Evolutionary conservation across 2,888 invertebrate species (phyloP).

Genomic region (Auanema sp.): DNA sequence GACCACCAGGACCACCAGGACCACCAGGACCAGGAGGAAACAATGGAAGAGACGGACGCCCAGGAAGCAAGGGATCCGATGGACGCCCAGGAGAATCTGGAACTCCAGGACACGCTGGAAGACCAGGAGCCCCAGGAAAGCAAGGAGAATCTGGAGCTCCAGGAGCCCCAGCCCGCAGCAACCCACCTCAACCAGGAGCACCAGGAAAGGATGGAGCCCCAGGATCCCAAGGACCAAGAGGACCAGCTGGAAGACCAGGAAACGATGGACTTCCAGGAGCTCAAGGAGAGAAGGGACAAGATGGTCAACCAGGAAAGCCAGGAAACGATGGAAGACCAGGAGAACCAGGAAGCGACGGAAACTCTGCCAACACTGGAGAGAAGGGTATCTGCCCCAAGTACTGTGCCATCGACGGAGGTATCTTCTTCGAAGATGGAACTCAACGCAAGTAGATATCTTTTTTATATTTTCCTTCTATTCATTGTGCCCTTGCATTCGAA

Average conservation of each 20-base stretch:
- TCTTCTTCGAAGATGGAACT: too few species aligned
- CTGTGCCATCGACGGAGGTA: too few species aligned
- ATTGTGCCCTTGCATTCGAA: too few species aligned
- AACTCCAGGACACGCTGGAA: constrained; percentile 46
- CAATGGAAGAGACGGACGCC: constrained; percentile 25
- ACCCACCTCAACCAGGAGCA: constrained; percentile 29
- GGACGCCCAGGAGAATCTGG: constrained; percentile 3
- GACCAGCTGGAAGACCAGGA: constrained; percentile 37
- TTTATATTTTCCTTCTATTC: too few species aligned
- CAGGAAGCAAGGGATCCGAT: constrained; percentile 42
- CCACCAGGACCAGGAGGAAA: too few species aligned
- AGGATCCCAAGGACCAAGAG: constrained; percentile 36
- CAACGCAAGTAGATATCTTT: too few species aligned
- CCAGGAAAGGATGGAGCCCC: constrained; percentile 36
- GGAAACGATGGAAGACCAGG: background rate
- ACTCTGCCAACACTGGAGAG: too few species aligned
- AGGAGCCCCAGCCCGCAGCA: constrained; percentile 14
- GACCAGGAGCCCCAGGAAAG: constrained; percentile 33
- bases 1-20: constrained; percentile 24
- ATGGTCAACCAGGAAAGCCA: constrained; percentile 22
- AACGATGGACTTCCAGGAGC: constrained; percentile 27
- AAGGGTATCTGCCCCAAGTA: too few species aligned
- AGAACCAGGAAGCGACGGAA: too few species aligned
- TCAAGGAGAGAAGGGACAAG: constrained; percentile 8
- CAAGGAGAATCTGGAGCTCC: background rate